Conservation (phyloP, 2,888 invertebrate genomes). For the Seira musarum region DNA sequence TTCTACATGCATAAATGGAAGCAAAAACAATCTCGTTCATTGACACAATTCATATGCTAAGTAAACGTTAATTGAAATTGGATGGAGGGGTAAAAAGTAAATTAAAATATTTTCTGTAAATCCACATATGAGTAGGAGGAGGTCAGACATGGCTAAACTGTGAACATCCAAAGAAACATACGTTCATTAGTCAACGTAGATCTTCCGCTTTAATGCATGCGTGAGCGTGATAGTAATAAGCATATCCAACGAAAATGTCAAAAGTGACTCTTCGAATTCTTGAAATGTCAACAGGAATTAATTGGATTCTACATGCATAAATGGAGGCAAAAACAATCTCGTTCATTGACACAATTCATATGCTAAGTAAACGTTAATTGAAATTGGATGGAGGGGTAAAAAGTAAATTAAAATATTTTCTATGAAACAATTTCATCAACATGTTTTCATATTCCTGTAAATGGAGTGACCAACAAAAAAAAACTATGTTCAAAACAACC, state of each 20-base stretch:
- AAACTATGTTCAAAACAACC: background rate
- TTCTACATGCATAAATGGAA: background rate
- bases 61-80: too few relatives aligned
- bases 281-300: constrained; percentile 9
- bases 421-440: too few relatives aligned
- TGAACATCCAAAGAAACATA: constrained; percentile 9
- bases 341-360: too few relatives aligned
- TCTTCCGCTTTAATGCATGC: background rate
- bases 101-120: too few relatives aligned
- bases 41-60: too few relatives aligned
- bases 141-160: constrained; percentile 84
- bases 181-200: background rate
- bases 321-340: background rate
- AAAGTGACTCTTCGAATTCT: background rate
- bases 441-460: too few relatives aligned
- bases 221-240: too few relatives aligned
- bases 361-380: too few relatives aligned
- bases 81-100: too few relatives aligned
- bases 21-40: background rate
- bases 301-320: constrained; percentile 1
- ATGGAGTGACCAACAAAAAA: background rate
- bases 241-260: background rate
- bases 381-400: too few relatives aligned
- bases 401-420: too few relatives aligned
- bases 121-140: constrained; percentile 82